Conservation (phyloP, 2,888 invertebrate species). For the Rutpela maculata region DNA sequence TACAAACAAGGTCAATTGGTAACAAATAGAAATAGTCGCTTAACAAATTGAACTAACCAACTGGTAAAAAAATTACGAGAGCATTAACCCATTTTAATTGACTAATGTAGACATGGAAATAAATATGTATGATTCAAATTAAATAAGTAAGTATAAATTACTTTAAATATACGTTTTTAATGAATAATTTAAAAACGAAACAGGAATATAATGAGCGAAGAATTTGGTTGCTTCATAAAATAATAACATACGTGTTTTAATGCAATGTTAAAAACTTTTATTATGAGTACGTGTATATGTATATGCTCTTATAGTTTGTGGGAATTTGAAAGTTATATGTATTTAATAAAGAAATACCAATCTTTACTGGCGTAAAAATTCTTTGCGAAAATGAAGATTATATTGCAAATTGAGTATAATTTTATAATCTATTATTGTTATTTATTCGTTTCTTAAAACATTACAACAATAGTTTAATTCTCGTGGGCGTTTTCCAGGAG, state of each 20-base stretch:
- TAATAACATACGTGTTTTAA: too few relatives aligned
- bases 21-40: neutral
- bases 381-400: conserved; percentile 16
- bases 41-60: neutral
- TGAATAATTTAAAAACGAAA: neutral
- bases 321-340: conserved; percentile 24
- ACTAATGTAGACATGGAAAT: neutral
- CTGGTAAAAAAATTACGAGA: neutral
- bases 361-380: neutral
- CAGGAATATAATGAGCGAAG: neutral
- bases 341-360: conserved; percentile 9
- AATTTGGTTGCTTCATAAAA: conserved; percentile 1
- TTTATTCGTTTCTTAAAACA: neutral
- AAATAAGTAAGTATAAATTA: neutral
- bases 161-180: neutral
- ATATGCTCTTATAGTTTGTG: conserved; percentile 26
- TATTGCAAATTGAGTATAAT: conserved; percentile 12
- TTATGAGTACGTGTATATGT: neutral
- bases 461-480: conserved; percentile 26
- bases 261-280: neutral
- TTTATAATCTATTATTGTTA: neutral
- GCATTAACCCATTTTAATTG: neutral
- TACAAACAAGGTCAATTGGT: neutral
- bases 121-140: neutral
- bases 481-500: conserved; percentile 13